Conservation (phyloP, 2,888 invertebrate genomes). For the Anthrax anthrax region DNA sequence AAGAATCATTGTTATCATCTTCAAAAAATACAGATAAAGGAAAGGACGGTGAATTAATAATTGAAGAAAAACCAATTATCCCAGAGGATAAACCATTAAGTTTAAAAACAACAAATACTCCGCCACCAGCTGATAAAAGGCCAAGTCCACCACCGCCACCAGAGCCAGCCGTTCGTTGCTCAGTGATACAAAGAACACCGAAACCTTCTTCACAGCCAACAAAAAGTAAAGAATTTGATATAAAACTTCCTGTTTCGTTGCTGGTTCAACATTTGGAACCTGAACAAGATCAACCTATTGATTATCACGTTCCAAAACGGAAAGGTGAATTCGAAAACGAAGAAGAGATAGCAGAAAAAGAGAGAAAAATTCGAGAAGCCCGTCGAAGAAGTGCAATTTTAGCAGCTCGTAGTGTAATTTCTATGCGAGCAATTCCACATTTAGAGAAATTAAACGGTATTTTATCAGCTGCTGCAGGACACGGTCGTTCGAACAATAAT, state of each 20-base stretch:
- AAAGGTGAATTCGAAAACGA: slow-evolving; percentile 37
- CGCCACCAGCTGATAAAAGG: slow-evolving; percentile 35
- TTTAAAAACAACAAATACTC: slow-evolving; percentile 36
- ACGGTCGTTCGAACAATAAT: slow-evolving; percentile 53
- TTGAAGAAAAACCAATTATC: slow-evolving; percentile 49
- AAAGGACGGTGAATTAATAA: slow-evolving; percentile 40
- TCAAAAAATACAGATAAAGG: slow-evolving; percentile 34
- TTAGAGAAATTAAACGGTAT: slow-evolving; percentile 48
- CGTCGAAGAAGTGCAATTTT: slow-evolving; percentile 54
- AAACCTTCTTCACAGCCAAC: slow-evolving; percentile 20
- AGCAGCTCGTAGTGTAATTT: slow-evolving; percentile 35
- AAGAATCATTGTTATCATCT: slow-evolving; percentile 14
- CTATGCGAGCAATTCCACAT: slow-evolving; percentile 39
- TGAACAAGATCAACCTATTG: slow-evolving; percentile 76
- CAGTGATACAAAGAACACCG: slow-evolving; percentile 73
- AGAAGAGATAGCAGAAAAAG: slow-evolving; percentile 31
- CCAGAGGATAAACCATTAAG: slow-evolving; percentile 48
- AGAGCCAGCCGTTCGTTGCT: slow-evolving; percentile 56
- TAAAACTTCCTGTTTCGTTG: slow-evolving; percentile 38
- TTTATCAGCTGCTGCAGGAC: slow-evolving; percentile 62
- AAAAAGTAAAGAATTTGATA: slow-evolving; percentile 33
- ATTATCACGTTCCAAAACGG: slow-evolving; percentile 75
- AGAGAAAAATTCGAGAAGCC: slow-evolving; percentile 52
- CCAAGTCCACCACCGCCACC: slow-evolving; percentile 46
- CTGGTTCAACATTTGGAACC: slow-evolving; percentile 40